Percentiles rank a stretch among this genome's conserved stretches.
These are phyloP conservation scores for Archilochus colubris DNA, from an alignment of 2,113 vertebrate genomes.

Conservation along the genomic window DNA sequence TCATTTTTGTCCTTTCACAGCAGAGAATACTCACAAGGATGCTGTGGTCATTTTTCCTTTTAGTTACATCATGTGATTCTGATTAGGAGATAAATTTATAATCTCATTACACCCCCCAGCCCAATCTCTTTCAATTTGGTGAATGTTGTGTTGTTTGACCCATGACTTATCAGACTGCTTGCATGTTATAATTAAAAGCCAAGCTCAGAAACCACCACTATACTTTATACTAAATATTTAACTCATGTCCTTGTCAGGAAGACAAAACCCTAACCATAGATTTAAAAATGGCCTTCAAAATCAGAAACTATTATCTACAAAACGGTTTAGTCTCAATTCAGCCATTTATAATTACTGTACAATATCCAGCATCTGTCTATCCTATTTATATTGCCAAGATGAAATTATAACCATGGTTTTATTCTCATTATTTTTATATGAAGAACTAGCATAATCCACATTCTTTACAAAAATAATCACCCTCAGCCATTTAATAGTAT, in stretches of 20 bases:
- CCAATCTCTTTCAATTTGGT: constrained; percentile 13
- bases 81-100: constrained; percentile 41
- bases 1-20: neutral
- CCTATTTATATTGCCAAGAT: constrained; percentile 73
- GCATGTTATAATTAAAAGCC: constrained; percentile 62
- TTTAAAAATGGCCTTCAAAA: constrained; percentile 60
- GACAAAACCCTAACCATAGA: constrained; percentile 41
- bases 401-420: constrained; percentile 72
- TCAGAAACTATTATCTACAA: constrained; percentile 64
- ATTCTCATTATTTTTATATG: constrained; percentile 66
- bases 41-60: neutral
- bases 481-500: constrained; percentile 39
- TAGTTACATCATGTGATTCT: neutral
- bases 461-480: constrained; percentile 57
- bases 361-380: constrained; percentile 73
- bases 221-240: constrained; percentile 68
- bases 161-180: constrained; percentile 38
- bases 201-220: constrained; percentile 39
- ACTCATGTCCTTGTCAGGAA: constrained; percentile 62
- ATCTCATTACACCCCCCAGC: constrained; percentile 1
- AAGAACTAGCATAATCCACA: constrained; percentile 44
- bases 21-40: neutral
- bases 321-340: constrained; percentile 70
- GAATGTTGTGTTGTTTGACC: constrained; percentile 58
- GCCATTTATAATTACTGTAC: constrained; percentile 70